Evolutionary conservation across 2,888 invertebrate genomes (phyloP).

Genomic region (Nemoura dubitans): DNA sequence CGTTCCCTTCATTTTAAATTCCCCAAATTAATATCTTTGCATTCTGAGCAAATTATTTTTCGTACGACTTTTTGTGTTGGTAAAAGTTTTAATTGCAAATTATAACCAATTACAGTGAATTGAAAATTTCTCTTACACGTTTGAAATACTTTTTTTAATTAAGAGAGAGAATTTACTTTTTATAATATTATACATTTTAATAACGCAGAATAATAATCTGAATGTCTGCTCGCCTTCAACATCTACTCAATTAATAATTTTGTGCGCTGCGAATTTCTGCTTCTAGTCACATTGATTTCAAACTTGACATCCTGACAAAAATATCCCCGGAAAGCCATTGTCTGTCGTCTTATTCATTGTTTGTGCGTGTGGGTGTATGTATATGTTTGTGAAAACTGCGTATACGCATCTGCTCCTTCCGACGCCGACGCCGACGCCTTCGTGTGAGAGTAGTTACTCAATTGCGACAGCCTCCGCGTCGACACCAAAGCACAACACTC

Average conservation of each 20-base stretch:
- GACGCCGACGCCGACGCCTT: background rate
- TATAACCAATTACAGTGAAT: constrained; percentile 31
- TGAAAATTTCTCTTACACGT: constrained; percentile 24
- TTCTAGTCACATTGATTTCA: background rate
- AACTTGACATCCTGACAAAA: background rate
- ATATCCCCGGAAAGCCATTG: background rate
- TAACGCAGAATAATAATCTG: constrained; percentile 3
- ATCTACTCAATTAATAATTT: background rate
- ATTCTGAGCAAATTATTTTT: constrained; percentile 29
- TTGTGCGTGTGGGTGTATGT: background rate
- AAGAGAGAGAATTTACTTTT: background rate
- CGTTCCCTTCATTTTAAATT: background rate
- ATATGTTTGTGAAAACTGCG: no score
- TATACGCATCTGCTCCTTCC: background rate
- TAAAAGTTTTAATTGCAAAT: constrained; percentile 31
- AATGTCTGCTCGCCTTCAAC: background rate
- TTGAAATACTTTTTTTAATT: constrained; percentile 23
- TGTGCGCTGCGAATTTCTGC: background rate
- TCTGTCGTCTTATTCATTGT: background rate
- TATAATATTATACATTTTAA: background rate
- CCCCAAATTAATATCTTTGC: constrained; percentile 2
- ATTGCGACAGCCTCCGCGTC: background rate
- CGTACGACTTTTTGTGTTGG: constrained; percentile 21
- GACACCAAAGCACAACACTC: background rate
- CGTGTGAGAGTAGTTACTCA: background rate